These are phyloP conservation scores for Capromys pilorides DNA, from an alignment of 2,797 vertebrate genomes.

Conservation along the genomic window DNA sequence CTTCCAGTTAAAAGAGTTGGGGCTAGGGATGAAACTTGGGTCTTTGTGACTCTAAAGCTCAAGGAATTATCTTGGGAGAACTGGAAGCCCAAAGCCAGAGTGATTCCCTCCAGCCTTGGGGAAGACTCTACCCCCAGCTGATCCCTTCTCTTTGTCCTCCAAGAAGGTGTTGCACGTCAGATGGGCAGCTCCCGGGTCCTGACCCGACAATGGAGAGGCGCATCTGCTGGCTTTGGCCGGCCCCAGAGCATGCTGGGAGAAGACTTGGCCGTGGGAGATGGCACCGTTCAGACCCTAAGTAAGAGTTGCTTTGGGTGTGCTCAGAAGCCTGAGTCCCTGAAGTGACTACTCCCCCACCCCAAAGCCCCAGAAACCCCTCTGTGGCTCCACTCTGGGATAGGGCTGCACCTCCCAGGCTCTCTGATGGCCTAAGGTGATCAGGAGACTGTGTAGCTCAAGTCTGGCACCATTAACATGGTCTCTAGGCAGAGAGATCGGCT, in stretches of 20 bases:
- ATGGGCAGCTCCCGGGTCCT: constrained; percentile 86
- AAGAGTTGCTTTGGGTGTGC: constrained; percentile 68
- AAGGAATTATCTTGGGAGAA: not conserved
- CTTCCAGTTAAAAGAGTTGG: not conserved
- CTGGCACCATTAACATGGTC: accelerated
- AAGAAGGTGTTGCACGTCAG: constrained; percentile 84
- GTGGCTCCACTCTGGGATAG: not conserved
- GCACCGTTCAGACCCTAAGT: constrained; percentile 83
- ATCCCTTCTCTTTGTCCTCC: not conserved
- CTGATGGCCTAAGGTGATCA: not conserved
- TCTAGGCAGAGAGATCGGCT: not conserved
- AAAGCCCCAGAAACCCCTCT: not conserved
- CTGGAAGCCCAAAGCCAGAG: not conserved
- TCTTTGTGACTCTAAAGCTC: not conserved
- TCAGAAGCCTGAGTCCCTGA: not conserved
- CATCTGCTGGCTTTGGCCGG: constrained; percentile 86
- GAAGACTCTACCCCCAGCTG: not conserved
- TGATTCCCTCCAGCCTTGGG: not conserved
- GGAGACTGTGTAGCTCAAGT: not conserved
- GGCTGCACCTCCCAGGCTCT: not conserved
- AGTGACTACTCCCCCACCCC: accelerated
- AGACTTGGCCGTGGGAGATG: constrained; percentile 83
- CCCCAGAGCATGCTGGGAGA: constrained; percentile 88
- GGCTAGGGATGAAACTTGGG: not conserved
- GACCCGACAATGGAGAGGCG: constrained; percentile 84